Conservation (phyloP, 2,888 invertebrate genomes). For the Lithosia quadra region DNA sequence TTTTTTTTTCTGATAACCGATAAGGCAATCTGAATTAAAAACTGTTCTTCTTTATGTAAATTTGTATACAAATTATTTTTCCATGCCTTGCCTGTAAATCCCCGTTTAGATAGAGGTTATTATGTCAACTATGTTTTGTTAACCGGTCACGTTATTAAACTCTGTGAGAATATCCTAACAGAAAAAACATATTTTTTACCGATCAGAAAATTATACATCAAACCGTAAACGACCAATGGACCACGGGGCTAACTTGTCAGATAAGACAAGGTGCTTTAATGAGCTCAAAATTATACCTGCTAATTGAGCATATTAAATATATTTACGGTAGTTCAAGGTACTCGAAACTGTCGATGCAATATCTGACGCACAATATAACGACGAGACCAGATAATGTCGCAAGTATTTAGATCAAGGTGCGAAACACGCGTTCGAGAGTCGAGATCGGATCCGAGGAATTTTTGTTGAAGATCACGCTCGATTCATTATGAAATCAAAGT, state of each 20-base stretch:
- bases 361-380: constrained; percentile 71
- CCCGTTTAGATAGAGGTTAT: neutral
- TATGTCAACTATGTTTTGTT: neutral
- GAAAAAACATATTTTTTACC: neutral
- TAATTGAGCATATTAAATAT: constrained; percentile 39
- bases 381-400: constrained; percentile 82
- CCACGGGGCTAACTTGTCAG: neutral
- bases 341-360: constrained; percentile 62
- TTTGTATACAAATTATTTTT: neutral
- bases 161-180: neutral
- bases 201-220: no score
- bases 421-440: constrained; percentile 83
- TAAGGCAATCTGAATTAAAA: neutral
- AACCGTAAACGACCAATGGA: neutral
- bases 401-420: constrained; percentile 87
- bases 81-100: neutral
- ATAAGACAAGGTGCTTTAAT: neutral
- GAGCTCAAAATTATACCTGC: constrained; percentile 10
- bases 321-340: constrained; percentile 50
- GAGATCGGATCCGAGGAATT: constrained; percentile 82
- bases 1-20: neutral
- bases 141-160: neutral
- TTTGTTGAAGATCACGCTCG: constrained; percentile 80
- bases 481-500: constrained; percentile 71
- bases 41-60: constrained; percentile 12